Conservation (phyloP, 2,113 vertebrate species). For the Tonatia bakeri region DNA sequence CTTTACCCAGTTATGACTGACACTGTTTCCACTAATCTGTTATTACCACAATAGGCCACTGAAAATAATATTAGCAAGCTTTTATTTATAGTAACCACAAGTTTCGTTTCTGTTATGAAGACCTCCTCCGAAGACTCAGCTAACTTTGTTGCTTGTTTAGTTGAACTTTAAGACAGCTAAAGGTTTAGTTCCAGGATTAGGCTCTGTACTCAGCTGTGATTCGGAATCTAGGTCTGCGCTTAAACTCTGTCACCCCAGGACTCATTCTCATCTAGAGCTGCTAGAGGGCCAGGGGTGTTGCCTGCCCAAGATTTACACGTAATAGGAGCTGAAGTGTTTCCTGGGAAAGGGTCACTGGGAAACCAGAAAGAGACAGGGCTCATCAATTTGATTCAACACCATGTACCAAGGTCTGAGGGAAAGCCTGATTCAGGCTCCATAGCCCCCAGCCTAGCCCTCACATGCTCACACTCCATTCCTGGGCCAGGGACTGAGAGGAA, state of each 20-base stretch:
- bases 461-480: neutral
- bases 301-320: neutral
- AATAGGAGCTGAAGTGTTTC: fast-evolving
- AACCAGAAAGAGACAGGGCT: neutral
- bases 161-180: neutral
- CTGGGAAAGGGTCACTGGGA: neutral
- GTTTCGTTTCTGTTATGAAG: neutral
- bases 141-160: neutral
- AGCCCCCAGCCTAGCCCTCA: neutral
- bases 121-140: neutral
- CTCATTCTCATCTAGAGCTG: fast-evolving
- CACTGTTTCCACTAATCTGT: neutral
- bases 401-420: no score
- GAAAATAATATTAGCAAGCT: neutral
- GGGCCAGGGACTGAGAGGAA: neutral
- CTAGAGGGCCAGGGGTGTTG: fast-evolving
- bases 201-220: neutral
- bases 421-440: no score
- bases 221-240: fast-evolving
- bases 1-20: neutral
- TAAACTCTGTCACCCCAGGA: neutral
- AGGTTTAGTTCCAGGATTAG: fast-evolving
- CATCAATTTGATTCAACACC: neutral
- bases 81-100: neutral
- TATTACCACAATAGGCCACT: neutral